A percentile compares a stretch with the other conserved stretches of the same genome.
Evolutionary conservation across 2,113 vertebrate species (phyloP).

Genomic region (Acanthochromis polyacanthus): DNA sequence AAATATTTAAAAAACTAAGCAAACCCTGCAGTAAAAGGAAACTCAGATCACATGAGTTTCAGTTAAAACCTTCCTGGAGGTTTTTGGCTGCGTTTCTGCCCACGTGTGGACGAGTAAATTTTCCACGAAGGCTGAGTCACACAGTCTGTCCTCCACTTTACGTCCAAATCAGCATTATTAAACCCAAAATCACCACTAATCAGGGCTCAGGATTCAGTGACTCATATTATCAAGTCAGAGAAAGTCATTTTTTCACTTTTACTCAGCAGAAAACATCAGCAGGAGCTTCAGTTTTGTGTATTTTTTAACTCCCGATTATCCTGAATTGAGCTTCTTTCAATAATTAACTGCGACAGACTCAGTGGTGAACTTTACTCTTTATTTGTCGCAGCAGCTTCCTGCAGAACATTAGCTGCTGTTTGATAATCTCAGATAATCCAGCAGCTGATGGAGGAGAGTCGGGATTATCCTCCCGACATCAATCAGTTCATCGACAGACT

Average conservation of each 20-base stretch:
- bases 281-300: background rate
- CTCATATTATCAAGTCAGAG: background rate
- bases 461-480: slow-evolving; percentile 47
- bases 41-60: background rate
- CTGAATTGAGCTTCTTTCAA: background rate
- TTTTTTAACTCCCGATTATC: background rate
- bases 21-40: background rate
- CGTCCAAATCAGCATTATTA: slow-evolving; percentile 2
- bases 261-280: background rate
- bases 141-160: background rate
- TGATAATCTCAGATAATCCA: slow-evolving; percentile 67
- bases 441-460: background rate
- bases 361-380: slow-evolving; percentile 46
- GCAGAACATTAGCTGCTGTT: slow-evolving; percentile 48
- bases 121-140: slow-evolving; percentile 26
- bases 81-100: background rate
- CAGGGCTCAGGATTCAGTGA: background rate
- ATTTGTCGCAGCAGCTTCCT: slow-evolving; percentile 1
- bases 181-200: background rate
- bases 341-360: slow-evolving; percentile 13
- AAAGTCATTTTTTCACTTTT: background rate
- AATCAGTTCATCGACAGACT: background rate
- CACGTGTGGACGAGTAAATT: background rate
- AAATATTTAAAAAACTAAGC: background rate
- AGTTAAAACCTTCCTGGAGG: background rate